phyloP scores from a whole-genome alignment of 1,140 invertebrate species.

The Drosophila pachea region DNA sequence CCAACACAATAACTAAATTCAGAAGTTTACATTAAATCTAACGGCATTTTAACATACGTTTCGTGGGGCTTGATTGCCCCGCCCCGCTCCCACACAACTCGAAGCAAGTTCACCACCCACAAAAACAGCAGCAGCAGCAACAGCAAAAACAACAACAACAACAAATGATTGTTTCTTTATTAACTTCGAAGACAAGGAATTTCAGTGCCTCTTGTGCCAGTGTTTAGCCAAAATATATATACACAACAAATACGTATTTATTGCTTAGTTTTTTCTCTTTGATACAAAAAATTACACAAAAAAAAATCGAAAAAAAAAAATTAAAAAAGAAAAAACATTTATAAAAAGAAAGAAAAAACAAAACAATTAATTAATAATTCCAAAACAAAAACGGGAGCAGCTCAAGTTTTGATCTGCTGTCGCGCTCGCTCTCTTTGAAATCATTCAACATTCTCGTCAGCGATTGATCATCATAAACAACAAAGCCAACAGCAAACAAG shows the following conservation, averaged over 20 bases:
- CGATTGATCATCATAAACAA: slow-evolving; percentile 30
- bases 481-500: slow-evolving; percentile 21
- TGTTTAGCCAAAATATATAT: slow-evolving; percentile 78
- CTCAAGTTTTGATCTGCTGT: slow-evolving; percentile 27
- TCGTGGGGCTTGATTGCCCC: slow-evolving; percentile 16
- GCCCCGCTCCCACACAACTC: slow-evolving; percentile 20
- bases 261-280: slow-evolving; percentile 77
- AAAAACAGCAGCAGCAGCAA: slow-evolving; percentile 38
- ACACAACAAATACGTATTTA: slow-evolving; percentile 77
- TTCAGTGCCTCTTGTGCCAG: slow-evolving; percentile 77
- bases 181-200: slow-evolving; percentile 77
- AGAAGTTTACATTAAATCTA: slow-evolving; percentile 59
- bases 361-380: slow-evolving; percentile 24
- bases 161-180: slow-evolving; percentile 60
- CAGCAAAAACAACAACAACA: slow-evolving; percentile 38
- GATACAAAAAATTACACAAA: slow-evolving; percentile 64
- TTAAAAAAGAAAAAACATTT: slow-evolving; percentile 24
- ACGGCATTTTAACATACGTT: slow-evolving; percentile 66
- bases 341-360: slow-evolving; percentile 28
- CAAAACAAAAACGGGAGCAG: slow-evolving; percentile 20
- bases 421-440: slow-evolving; percentile 29
- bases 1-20: slow-evolving; percentile 25
- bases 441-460: slow-evolving; percentile 34
- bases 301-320: slow-evolving; percentile 46
- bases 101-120: slow-evolving; percentile 30